Base-by-base conservation (phyloP, 2,797 vertebrate species). In the Rhinoraja longicauda region DNA sequence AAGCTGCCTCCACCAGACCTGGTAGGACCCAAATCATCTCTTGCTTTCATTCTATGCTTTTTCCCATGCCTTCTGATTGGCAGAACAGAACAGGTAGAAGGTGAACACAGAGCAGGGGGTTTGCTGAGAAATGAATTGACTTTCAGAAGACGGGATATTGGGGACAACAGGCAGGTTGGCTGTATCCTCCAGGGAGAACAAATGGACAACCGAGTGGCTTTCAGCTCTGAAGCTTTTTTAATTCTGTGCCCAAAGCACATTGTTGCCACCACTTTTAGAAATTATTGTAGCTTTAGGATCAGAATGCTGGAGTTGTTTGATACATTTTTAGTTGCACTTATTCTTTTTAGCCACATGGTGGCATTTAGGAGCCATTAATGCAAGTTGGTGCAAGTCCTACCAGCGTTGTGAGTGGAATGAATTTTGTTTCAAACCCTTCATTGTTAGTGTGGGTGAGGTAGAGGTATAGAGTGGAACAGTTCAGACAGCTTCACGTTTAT, bases 1-100 rank as follows among this genome's bases (percentile, higher is more conserved):
- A 99, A 99, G 93, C 97, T 99, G 93, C 99, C 98, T 19, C 99
- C 99, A 93, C 98, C 98, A 13, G 98, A 99, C 94, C 95, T 99
- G 96, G 98, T 99, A 96, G 97, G 95, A 29, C 21, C 75, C 64
- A 29, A 78, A 57, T 59, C 12, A 32, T 93, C 73, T 64, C 8
- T 77, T 10, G 1, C 72, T 26, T 29, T 57, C 24, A 57, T 53
- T 64, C 45, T 24, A 12, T 64, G 3, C 90, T n/a, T 1, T 67
- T 9, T 39, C 19, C 12, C 57, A 13, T 29, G 12, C 4, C 9
- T 59, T 26, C 29, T 59, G 88, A 53, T 73, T 32, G 10, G 36
- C 24, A 53, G 70, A 24, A 59, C 19, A 8, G 29, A 62, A 19
- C 59, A 88, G n/a, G 19, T 8, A 19, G 29, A 3, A 53, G 0